A percentile compares a stretch with the other conserved stretches of the same genome.
Evolutionary conservation across 2,113 vertebrate genomes (phyloP).

Genomic region (Corvus cornix): DNA sequence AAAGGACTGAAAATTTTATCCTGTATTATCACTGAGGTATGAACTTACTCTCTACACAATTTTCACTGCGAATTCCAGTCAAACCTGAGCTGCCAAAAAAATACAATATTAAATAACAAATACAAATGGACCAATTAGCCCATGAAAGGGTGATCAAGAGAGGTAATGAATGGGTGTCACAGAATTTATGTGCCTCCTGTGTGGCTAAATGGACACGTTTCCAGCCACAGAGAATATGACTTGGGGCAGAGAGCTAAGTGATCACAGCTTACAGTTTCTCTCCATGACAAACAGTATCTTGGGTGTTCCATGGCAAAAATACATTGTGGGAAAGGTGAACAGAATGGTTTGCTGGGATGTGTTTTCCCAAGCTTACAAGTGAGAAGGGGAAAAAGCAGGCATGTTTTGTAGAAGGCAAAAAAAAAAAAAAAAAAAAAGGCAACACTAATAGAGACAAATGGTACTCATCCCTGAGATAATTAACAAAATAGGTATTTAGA

Average conservation of each 20-base stretch:
- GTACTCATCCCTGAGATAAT: neutral
- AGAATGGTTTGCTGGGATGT: neutral
- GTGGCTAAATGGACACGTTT: neutral
- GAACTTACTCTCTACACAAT: neutral
- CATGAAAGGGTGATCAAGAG: neutral
- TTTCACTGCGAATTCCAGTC: neutral
- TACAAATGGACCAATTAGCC: neutral
- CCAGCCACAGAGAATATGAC: neutral
- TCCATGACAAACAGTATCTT: neutral
- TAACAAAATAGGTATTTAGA: neutral
- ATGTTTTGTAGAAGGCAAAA: neutral
- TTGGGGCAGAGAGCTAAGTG: neutral
- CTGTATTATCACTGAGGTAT: neutral
- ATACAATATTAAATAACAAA: neutral
- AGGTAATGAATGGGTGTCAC: neutral
- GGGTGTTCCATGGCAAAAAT: neutral
- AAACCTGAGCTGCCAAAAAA: neutral
- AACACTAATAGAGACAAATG: neutral
- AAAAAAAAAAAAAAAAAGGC: neutral
- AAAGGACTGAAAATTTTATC: neutral
- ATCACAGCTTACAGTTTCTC: neutral
- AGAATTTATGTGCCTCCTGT: neutral
- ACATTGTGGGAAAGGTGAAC: neutral
- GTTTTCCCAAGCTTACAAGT: neutral
- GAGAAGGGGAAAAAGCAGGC: neutral